phyloP scores from a whole-genome alignment of 2,888 invertebrate species.

The Coelopa pilipes region DNA sequence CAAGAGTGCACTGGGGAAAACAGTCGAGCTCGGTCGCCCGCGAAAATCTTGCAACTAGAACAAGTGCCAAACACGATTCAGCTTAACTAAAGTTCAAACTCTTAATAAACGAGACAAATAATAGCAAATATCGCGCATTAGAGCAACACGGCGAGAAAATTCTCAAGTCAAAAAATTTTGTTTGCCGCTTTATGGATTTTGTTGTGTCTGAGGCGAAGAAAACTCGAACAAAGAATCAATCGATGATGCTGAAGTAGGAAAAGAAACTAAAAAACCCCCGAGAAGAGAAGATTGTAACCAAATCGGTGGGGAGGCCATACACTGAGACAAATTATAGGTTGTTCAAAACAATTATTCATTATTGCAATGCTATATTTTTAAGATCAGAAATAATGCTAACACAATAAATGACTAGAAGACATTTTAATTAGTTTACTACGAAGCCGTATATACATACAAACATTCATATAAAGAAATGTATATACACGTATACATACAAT shows the following conservation, averaged over 20 bases:
- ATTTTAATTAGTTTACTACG: constrained; percentile 40
- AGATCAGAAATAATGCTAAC: constrained; percentile 32
- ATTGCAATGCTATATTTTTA: constrained; percentile 21
- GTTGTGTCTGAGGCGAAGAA: constrained; percentile 10
- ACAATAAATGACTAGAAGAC: constrained; percentile 40
- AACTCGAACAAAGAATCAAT: constrained; percentile 48
- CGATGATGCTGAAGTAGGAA: constrained; percentile 51
- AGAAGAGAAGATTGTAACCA: no score
- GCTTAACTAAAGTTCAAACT: background rate
- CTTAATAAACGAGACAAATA: constrained; percentile 33
- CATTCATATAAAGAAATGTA: no score
- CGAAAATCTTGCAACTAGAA: no score
- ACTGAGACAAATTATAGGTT: constrained; percentile 46
- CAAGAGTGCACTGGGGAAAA: no score
- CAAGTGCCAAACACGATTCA: no score
- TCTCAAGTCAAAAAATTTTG: background rate
- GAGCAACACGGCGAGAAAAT: constrained; percentile 29
- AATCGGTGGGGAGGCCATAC: constrained; percentile 41
- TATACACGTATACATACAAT: no score
- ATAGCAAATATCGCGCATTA: constrained; percentile 26
- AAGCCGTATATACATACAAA: constrained; percentile 35
- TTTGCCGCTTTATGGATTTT: constrained; percentile 36
- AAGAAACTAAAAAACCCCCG: constrained; percentile 32
- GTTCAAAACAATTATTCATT: constrained; percentile 37
- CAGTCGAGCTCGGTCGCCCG: no score